Percentiles rank a stretch among this genome's conserved stretches.
phyloP scores from a whole-genome alignment of 2,888 invertebrate genomes.

The Scrobipalpa costella region DNA sequence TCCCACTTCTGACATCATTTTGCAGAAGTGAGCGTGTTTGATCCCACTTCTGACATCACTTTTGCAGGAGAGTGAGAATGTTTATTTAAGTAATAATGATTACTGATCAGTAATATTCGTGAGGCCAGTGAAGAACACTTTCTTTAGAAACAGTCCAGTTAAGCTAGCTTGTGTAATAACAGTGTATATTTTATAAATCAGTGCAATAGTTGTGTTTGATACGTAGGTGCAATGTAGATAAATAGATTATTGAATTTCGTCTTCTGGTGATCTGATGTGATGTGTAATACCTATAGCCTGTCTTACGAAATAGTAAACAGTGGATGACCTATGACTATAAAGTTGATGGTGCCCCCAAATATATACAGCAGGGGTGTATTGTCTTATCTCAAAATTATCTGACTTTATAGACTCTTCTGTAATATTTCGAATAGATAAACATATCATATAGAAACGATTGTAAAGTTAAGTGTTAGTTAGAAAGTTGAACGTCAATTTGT shows the following conservation, averaged over 20 bases:
- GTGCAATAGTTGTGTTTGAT: conserved; percentile 1
- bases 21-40: not conserved
- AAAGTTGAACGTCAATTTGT: conserved; percentile 42
- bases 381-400: not conserved
- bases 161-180: not conserved
- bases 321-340: no score
- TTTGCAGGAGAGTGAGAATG: not conserved
- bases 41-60: not conserved
- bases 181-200: not conserved
- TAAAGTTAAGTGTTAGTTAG: conserved; percentile 45
- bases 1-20: not conserved
- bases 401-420: not conserved
- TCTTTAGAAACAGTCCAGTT: not conserved
- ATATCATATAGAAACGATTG: conserved; percentile 66
- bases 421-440: conserved; percentile 59
- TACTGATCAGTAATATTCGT: not conserved
- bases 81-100: no score
- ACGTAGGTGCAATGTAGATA: conserved; percentile 5
- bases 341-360: no score
- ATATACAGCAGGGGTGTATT: no score
- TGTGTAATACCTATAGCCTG: no score
- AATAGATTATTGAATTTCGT: not conserved
- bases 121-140: not conserved
- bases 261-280: not conserved
- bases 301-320: not conserved